These are phyloP conservation scores for Lethenteron camtschaticum DNA, from an alignment of 2,113 vertebrate genomes.

Conservation along the genomic window DNA sequence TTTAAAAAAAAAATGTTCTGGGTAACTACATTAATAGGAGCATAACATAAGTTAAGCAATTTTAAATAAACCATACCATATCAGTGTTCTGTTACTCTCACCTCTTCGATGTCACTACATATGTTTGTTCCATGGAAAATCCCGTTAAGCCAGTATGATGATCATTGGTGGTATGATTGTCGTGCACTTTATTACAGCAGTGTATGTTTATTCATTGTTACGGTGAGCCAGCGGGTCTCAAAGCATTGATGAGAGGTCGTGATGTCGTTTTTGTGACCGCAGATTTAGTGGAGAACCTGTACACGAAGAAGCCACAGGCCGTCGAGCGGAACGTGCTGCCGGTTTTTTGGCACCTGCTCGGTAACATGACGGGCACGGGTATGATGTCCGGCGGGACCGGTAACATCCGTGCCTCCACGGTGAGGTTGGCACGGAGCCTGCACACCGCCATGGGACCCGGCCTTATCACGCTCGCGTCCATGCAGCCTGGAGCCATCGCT, in stretches of 20 bases:
- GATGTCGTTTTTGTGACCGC: slow-evolving; percentile 7
- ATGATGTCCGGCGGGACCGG: slow-evolving; percentile 34
- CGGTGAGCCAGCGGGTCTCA: neutral
- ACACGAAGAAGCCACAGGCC: slow-evolving; percentile 48
- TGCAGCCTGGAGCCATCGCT: slow-evolving; percentile 33
- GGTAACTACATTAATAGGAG: too few relatives aligned
- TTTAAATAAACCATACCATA: too few relatives aligned
- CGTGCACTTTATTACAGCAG: neutral
- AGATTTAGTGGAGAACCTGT: slow-evolving; percentile 49
- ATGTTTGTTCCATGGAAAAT: slow-evolving; percentile 13
- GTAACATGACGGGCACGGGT: slow-evolving; percentile 36
- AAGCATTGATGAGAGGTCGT: neutral
- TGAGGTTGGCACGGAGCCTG: slow-evolving; percentile 41
- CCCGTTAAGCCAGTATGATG: slow-evolving; percentile 17
- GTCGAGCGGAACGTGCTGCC: slow-evolving; percentile 57
- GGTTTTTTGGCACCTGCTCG: slow-evolving; percentile 59
- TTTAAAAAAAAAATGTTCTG: too few relatives aligned
- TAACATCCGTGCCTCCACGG: slow-evolving; percentile 35
- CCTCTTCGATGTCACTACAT: neutral
- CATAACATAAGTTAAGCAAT: too few relatives aligned
- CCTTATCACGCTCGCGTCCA: slow-evolving; percentile 31
- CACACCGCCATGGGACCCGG: slow-evolving; percentile 43
- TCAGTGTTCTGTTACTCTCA: too few relatives aligned
- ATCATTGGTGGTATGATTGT: neutral
- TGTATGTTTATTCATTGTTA: neutral